A percentile compares a stretch with the other conserved stretches of the same genome.
Conservation (phyloP, 2,113 vertebrate genomes). For the Oreochromis niloticus region DNA sequence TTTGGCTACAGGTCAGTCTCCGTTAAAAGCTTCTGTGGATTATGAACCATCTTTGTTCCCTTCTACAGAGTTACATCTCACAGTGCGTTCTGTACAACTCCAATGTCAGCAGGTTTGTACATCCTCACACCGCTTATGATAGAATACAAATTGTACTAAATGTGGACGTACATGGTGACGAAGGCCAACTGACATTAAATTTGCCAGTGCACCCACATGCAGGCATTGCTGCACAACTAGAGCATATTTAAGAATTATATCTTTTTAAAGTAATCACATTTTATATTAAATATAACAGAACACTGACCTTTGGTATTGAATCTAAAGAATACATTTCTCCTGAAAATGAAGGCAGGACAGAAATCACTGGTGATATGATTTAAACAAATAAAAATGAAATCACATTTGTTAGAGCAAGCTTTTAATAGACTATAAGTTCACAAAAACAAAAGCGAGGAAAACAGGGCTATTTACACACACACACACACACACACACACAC, state of each 20-base stretch:
- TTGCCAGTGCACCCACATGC: not conserved
- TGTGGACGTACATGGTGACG: not conserved
- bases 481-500: accelerated
- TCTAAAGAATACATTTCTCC: not conserved
- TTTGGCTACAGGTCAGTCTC: not conserved
- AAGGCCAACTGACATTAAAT: not conserved
- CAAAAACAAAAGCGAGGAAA: not conserved
- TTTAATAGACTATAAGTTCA: too few species aligned
- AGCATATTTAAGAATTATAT: not conserved
- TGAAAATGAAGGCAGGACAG: not conserved
- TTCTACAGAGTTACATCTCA: not conserved
- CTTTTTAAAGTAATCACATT: not conserved
- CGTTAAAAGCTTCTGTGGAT: not conserved
- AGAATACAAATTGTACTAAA: not conserved
- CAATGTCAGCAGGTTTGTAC: not conserved
- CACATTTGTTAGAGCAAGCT: not conserved
- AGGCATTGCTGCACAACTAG: not conserved
- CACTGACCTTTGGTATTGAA: not conserved
- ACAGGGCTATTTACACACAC: not conserved
- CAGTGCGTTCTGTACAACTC: not conserved
- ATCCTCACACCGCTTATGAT: not conserved
- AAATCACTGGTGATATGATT: not conserved
- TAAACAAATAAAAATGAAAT: not conserved
- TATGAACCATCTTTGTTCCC: not conserved
- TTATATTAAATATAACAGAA: not conserved